Percentiles rank a stretch among this genome's conserved stretches.
Evolutionary conservation across 2,888 invertebrate genomes (phyloP).

Genomic region (Crematogaster levior): DNA sequence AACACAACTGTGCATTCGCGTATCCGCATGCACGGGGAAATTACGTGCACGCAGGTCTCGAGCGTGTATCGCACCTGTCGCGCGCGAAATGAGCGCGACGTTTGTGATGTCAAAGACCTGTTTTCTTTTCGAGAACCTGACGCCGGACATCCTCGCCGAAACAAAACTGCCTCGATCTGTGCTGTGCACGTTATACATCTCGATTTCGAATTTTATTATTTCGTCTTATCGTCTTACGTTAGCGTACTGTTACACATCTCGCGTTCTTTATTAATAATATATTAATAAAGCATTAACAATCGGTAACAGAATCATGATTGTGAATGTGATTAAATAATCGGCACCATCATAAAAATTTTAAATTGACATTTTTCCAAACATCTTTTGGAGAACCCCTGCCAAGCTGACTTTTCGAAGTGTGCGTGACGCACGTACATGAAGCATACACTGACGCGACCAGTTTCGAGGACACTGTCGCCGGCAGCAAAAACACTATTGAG

Average conservation of each 20-base stretch:
- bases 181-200: neutral
- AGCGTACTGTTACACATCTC: neutral
- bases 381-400: slow-evolving; percentile 74
- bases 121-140: slow-evolving; percentile 47
- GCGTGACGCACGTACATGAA: slow-evolving; percentile 61
- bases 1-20: slow-evolving; percentile 38
- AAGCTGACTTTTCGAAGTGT: slow-evolving; percentile 61
- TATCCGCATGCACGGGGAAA: slow-evolving; percentile 65
- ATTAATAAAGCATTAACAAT: neutral
- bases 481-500: slow-evolving; percentile 85
- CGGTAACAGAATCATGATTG: no score
- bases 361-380: neutral
- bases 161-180: slow-evolving; percentile 19
- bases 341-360: neutral
- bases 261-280: neutral
- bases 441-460: slow-evolving; percentile 65
- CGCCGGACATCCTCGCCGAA: slow-evolving; percentile 20
- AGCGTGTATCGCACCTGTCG: slow-evolving; percentile 74
- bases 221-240: neutral
- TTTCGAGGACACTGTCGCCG: slow-evolving; percentile 80
- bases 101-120: slow-evolving; percentile 48
- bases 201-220: neutral
- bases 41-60: slow-evolving; percentile 77
- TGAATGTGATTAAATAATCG: neutral
- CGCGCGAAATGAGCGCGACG: slow-evolving; percentile 57